Percentiles rank a stretch among this genome's conserved stretches.
These are phyloP conservation scores for Garrulus glandarius DNA, from an alignment of 2,797 vertebrate species.

Conservation along the genomic window DNA sequence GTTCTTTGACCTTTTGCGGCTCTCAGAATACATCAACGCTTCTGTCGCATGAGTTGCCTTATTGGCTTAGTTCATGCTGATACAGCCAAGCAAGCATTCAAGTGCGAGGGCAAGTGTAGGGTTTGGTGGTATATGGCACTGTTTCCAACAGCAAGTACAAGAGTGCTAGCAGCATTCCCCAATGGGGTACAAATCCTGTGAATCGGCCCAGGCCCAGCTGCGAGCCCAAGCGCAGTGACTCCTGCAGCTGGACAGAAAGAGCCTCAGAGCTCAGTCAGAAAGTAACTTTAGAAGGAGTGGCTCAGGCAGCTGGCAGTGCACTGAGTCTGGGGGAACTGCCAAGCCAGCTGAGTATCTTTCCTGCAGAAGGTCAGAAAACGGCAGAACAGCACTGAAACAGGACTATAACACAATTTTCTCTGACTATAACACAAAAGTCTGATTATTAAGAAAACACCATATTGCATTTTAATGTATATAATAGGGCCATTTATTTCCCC, in stretches of 20 bases:
- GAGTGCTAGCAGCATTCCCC: neutral
- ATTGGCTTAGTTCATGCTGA: conserved; percentile 46
- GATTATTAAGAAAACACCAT: neutral
- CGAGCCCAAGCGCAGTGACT: fast-evolving
- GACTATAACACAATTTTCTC: neutral
- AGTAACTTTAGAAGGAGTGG: neutral
- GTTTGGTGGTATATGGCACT: neutral
- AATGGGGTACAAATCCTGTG: neutral
- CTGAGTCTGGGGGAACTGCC: fast-evolving
- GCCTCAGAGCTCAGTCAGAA: neutral
- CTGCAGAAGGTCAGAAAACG: neutral
- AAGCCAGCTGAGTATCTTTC: neutral
- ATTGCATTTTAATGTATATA: neutral
- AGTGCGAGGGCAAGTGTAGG: neutral
- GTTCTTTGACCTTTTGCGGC: conserved; percentile 70
- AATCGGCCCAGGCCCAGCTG: neutral
- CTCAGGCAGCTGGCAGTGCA: neutral
- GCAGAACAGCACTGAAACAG: neutral
- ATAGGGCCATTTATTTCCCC: neutral
- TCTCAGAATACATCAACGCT: conserved; percentile 59
- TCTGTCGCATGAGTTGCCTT: conserved; percentile 62
- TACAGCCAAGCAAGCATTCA: conserved; percentile 49
- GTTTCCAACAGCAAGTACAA: neutral
- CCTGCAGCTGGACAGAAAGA: neutral
- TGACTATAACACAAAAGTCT: neutral